Evolutionary conservation across 2,888 invertebrate genomes (phyloP).

Genomic region (Sminthurinus aureus): DNA sequence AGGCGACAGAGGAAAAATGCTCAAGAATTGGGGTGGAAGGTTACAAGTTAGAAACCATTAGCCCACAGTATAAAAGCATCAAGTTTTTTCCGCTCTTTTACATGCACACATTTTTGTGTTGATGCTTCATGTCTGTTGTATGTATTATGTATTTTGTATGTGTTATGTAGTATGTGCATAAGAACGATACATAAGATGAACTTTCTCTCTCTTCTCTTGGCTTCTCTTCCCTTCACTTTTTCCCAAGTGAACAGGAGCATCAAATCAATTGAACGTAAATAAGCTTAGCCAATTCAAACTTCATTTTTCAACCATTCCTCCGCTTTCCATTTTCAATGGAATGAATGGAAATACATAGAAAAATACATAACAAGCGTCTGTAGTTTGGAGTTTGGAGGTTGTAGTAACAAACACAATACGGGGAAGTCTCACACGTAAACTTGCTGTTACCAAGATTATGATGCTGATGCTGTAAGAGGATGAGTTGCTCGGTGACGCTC

Average conservation of each 20-base stretch:
- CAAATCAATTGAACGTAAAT: not conserved
- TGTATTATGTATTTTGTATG: not conserved
- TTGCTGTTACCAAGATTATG: conserved; percentile 19
- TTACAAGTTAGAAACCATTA: conserved; percentile 20
- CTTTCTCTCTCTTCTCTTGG: not conserved
- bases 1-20: not conserved
- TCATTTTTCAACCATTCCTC: conserved; percentile 22
- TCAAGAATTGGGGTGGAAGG: conserved; percentile 36
- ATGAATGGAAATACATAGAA: too few species aligned
- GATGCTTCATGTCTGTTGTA: not conserved
- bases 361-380: too few species aligned
- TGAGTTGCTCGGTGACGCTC: conserved; percentile 32
- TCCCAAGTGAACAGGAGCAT: too few species aligned
- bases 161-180: not conserved
- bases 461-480: conserved; percentile 19
- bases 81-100: too few species aligned
- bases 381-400: too few species aligned
- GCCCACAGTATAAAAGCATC: not conserved
- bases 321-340: not conserved
- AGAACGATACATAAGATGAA: not conserved
- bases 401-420: too few species aligned
- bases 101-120: not conserved
- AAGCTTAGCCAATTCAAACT: conserved; percentile 21
- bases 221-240: not conserved
- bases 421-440: too few species aligned